A percentile compares a stretch with the other conserved stretches of the same genome.
These are phyloP conservation scores for Epsilonema sp. DNA, from an alignment of 2,888 invertebrate species.

Conservation along the genomic window DNA sequence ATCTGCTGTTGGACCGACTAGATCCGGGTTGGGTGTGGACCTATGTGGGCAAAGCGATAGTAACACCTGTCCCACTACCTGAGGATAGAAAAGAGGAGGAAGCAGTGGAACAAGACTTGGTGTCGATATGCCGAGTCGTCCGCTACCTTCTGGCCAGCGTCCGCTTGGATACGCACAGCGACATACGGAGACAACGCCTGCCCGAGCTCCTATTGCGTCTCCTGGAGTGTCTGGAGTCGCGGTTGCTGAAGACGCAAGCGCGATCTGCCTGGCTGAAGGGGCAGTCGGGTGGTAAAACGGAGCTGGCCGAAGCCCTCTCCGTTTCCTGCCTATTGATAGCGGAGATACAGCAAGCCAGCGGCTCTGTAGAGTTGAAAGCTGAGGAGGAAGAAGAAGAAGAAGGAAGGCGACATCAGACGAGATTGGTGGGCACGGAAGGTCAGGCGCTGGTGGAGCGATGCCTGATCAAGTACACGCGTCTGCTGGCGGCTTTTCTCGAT, in stretches of 20 bases:
- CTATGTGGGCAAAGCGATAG: slow-evolving; percentile 46
- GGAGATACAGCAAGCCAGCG: not conserved
- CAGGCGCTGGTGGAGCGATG: too few species aligned
- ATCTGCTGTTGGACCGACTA: slow-evolving; percentile 57
- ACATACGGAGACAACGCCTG: slow-evolving; percentile 53
- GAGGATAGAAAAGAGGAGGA: slow-evolving; percentile 28
- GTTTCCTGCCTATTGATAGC: too few species aligned
- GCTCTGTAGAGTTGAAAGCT: not conserved
- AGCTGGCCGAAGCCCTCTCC: too few species aligned
- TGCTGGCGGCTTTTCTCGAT: too few species aligned
- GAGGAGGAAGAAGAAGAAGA: too few species aligned
- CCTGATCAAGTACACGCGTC: too few species aligned
- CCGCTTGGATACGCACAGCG: slow-evolving; percentile 46
- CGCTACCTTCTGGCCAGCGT: not conserved
- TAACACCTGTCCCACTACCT: too few species aligned
- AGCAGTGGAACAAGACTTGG: not conserved
- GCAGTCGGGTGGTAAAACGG: too few species aligned
- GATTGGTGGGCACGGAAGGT: too few species aligned
- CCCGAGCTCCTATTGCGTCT: slow-evolving; percentile 53
- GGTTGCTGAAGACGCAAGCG: too few species aligned
- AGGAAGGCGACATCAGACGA: too few species aligned
- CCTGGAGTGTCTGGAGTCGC: slow-evolving; percentile 45
- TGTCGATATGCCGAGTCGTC: not conserved
- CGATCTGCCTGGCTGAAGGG: too few species aligned
- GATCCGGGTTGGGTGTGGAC: slow-evolving; percentile 71